phyloP scores from a whole-genome alignment of 2,888 invertebrate species.

The Hymenopus coronatus region DNA sequence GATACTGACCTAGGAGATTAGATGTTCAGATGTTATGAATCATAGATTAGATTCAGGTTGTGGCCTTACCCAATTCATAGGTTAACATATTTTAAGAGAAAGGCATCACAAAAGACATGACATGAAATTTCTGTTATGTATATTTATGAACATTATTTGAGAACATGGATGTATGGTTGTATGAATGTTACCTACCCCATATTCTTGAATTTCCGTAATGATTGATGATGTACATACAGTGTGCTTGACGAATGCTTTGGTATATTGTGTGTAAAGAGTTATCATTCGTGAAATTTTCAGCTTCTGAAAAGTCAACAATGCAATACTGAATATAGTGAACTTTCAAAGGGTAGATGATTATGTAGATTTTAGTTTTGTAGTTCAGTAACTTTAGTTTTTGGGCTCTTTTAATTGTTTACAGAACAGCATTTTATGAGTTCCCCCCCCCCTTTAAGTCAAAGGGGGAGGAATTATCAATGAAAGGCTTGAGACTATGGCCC shows the following conservation, averaged over 20 bases:
- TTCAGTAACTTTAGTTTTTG: not conserved
- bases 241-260: not conserved
- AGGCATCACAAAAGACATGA: not conserved
- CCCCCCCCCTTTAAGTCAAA: too few species aligned
- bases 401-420: not conserved
- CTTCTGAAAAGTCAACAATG: not conserved
- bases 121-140: not conserved
- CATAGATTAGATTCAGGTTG: not conserved
- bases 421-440: not conserved
- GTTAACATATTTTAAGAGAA: not conserved
- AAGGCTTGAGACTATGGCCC: too few species aligned
- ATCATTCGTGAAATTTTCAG: not conserved
- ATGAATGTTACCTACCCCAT: not conserved
- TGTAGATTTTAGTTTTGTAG: not conserved
- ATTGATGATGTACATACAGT: not conserved
- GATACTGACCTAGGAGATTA: conserved; percentile 44
- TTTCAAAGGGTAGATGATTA: not conserved
- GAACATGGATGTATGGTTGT: not conserved
- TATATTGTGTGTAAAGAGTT: not conserved
- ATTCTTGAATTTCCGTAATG: not conserved
- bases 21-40: not conserved
- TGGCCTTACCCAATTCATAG: not conserved
- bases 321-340: not conserved
- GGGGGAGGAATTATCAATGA: too few species aligned
- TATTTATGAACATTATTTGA: not conserved